Evolutionary conservation across 2,797 vertebrate genomes (phyloP), one percentile per base, ranked within the genome.

Genomic region (Crocodylus rhombifer): DNA sequence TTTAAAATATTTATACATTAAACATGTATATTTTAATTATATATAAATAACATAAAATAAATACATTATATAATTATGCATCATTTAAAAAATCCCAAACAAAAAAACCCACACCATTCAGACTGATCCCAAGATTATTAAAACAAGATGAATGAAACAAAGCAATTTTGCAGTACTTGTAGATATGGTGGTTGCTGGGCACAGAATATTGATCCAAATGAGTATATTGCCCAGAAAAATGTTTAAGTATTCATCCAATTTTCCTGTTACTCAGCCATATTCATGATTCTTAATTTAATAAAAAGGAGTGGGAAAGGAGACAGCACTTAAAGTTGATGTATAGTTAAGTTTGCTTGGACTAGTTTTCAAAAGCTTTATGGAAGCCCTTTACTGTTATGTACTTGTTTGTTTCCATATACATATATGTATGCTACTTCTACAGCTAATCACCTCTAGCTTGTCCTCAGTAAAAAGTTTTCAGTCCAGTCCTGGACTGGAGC

Each of bases 211-310:
- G 69, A 84, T 90, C 5, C 13, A 11, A 86, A 5, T 30, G 21
- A 73, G 14, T 28, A 77, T 0, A 1, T 14, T 87, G 71, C 20
- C 55, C 64, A 63, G 14, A 6, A 88, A 36, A 93, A 90, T 2
- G 82, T 82, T 71, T 65, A 63, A 85, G 5, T 60, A 95, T 82
- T 91, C 81, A 88, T 33, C 58, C 87, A 62, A 88, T 55, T 56
- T 90, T 82, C 28, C n/a, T 80, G 90, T 55, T 83, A 62, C 91
- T 88, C 76, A 93, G 64, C 5, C 89, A 61, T n/a, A 94, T 88
- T 62, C 58, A 84, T 26, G 21, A 92, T 42, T 11, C 25, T 80
- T 71, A 15, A 79, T 36, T 75, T 62, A 79, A 21, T 56, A 80
- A 74, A 90, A 93, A 5, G 6, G 6, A 87, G 57, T 26, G 87